Conservation (phyloP, 2,797 vertebrate genomes). For the Clarias fuscus region DNA sequence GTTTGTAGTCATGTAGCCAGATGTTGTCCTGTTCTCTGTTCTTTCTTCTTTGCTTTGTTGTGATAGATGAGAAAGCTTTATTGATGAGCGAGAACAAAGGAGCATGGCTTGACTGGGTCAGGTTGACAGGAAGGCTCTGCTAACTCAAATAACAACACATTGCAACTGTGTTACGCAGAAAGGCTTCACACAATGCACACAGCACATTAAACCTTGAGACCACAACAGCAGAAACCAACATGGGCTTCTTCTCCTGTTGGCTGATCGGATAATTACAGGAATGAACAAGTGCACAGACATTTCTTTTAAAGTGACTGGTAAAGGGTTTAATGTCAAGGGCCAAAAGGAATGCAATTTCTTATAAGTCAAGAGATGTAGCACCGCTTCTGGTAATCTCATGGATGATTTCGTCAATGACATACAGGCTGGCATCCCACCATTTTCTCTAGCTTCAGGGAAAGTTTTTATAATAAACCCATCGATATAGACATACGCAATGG, state of each 20-base stretch:
- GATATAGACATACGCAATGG: neutral
- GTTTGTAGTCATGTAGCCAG: neutral
- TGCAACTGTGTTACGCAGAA: neutral
- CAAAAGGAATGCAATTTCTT: neutral
- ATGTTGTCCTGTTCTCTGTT: neutral
- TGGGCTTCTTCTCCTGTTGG: neutral
- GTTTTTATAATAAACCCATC: neutral
- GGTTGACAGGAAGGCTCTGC: neutral
- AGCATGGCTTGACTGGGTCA: neutral
- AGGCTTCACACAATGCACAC: neutral
- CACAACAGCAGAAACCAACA: neutral
- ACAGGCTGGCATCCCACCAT: neutral
- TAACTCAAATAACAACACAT: neutral
- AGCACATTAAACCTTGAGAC: neutral
- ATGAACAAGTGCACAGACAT: neutral
- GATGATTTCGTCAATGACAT: neutral
- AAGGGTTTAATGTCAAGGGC: neutral
- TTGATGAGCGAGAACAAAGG: neutral
- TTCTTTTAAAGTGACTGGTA: neutral
- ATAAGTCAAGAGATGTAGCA: neutral
- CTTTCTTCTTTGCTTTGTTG: neutral
- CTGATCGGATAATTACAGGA: neutral
- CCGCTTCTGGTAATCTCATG: conserved; percentile 1
- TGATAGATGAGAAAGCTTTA: neutral
- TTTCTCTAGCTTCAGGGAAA: neutral